A percentile compares a stretch with the other conserved stretches of the same genome.
Evolutionary conservation across 2,888 invertebrate species (phyloP).

Genomic region (Latrodectus hesperus): DNA sequence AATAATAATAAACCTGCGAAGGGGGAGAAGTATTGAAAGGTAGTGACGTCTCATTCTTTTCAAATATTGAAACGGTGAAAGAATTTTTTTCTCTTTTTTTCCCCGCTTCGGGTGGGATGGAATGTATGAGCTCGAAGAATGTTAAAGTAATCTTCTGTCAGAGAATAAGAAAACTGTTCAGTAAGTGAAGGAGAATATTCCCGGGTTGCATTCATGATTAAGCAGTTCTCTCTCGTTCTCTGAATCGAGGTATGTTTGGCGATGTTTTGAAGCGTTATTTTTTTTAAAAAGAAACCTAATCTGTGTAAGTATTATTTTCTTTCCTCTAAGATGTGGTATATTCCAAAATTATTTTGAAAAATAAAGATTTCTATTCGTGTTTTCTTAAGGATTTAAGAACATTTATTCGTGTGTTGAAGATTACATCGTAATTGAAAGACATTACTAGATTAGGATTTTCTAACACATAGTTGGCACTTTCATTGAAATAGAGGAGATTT

Average conservation of each 20-base stretch:
- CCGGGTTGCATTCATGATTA: not conserved
- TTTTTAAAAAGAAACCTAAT: not conserved
- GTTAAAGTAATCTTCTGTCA: not conserved
- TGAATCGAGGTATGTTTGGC: not conserved
- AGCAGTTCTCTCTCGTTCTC: not conserved
- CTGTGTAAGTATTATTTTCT: not conserved
- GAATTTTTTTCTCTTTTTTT: not conserved
- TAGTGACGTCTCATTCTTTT: not conserved
- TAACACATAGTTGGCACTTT: too few species aligned
- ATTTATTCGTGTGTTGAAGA: too few species aligned
- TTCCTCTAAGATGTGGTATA: too few species aligned
- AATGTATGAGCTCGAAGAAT: conserved; percentile 2
- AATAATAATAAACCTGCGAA: too few species aligned
- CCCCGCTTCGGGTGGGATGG: not conserved
- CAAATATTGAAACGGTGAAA: not conserved
- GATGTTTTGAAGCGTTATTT: not conserved
- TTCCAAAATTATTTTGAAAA: too few species aligned
- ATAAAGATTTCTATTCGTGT: too few species aligned
- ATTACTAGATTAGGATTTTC: too few species aligned
- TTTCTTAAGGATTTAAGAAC: too few species aligned
- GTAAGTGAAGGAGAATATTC: not conserved
- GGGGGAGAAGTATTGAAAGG: not conserved
- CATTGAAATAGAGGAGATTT: too few species aligned
- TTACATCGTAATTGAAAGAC: too few species aligned
- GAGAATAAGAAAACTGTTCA: not conserved